A percentile compares a stretch with the other conserved stretches of the same genome.
Evolutionary conservation across 2,797 vertebrate genomes (phyloP).

Genomic region (Sparidentex hasta): DNA sequence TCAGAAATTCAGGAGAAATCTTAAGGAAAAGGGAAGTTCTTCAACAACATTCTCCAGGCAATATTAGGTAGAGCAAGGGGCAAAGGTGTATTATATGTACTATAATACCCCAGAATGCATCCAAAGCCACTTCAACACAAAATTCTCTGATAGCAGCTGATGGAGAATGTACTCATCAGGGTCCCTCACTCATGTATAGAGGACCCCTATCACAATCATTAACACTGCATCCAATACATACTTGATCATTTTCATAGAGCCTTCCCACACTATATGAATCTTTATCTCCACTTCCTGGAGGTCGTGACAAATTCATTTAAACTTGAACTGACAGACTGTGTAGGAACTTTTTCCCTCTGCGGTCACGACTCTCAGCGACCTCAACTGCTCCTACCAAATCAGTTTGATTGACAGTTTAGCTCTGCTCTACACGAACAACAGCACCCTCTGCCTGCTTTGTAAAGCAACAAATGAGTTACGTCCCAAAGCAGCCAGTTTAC

Average conservation of each 20-base stretch:
- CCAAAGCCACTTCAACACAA: conserved; percentile 4
- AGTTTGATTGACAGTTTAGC: not conserved
- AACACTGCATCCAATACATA: not conserved
- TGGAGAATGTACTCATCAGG: not conserved
- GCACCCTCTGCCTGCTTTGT: not conserved
- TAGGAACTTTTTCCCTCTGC: not conserved
- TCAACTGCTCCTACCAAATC: not conserved
- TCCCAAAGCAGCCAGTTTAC: not conserved
- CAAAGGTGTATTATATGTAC: no score
- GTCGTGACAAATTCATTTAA: not conserved
- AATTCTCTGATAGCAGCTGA: conserved; percentile 3
- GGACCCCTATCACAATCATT: not conserved
- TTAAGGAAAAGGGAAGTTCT: not conserved
- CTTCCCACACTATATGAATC: not conserved
- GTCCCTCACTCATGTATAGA: not conserved
- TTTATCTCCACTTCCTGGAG: not conserved
- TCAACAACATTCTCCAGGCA: not conserved
- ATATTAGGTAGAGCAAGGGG: not conserved
- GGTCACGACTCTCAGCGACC: not conserved
- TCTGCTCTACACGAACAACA: not conserved
- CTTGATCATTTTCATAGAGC: not conserved
- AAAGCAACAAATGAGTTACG: not conserved
- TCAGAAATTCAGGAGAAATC: not conserved
- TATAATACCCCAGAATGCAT: not conserved
- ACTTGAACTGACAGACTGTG: not conserved